Evolutionary conservation across 2,888 invertebrate genomes (phyloP).

Genomic region (Cylindroiulus punctatus): DNA sequence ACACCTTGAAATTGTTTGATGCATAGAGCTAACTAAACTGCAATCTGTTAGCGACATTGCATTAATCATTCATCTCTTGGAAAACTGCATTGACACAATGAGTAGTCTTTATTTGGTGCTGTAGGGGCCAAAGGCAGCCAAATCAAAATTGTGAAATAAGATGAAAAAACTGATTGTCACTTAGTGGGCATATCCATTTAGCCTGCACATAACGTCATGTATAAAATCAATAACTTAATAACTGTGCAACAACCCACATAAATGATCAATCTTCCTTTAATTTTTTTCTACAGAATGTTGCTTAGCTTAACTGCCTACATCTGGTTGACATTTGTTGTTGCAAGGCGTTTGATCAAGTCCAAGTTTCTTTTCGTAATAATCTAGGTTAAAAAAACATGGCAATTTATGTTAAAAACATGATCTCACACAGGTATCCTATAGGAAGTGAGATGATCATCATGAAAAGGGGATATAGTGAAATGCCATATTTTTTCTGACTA

Average conservation of each 20-base stretch:
- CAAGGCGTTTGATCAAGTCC: slow-evolving; percentile 52
- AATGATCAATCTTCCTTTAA: background rate
- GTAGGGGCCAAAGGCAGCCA: background rate
- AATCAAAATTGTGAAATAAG: background rate
- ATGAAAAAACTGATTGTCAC: background rate
- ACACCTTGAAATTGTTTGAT: background rate
- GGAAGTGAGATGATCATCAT: too few species aligned
- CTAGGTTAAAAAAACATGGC: background rate
- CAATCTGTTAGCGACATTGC: background rate
- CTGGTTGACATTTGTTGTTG: slow-evolving; percentile 40
- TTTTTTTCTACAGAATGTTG: background rate
- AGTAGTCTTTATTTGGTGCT: background rate
- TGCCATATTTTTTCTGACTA: background rate
- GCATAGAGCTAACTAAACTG: background rate
- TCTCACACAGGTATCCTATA: background rate
- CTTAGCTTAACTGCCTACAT: background rate
- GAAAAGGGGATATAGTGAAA: too few species aligned
- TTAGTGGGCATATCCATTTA: background rate
- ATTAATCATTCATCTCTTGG: background rate
- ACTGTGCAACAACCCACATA: background rate
- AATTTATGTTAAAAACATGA: slow-evolving; percentile 17
- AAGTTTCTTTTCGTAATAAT: slow-evolving; percentile 47
- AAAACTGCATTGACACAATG: background rate
- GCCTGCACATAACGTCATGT: background rate
- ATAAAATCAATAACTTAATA: slow-evolving; percentile 19